Evolutionary conservation across 2,797 vertebrate genomes (phyloP).

Genomic region (Acipenser transmontanus): DNA sequence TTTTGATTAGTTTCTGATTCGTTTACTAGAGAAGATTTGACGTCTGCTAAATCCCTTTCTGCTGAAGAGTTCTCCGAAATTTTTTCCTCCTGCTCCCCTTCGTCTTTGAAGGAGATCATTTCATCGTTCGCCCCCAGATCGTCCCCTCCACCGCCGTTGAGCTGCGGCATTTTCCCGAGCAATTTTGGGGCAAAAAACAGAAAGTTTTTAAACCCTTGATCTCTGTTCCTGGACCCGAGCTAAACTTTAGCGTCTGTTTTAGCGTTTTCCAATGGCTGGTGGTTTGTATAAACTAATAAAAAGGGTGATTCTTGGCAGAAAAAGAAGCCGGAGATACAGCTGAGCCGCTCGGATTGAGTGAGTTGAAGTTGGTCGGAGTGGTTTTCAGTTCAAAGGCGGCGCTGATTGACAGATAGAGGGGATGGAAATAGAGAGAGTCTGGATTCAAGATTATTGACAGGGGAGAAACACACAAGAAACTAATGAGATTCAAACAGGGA

Average conservation of each 20-base stretch:
- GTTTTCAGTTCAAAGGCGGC: constrained; percentile 99
- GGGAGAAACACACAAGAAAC: constrained; percentile 92
- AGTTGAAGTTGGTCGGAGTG: constrained; percentile 99
- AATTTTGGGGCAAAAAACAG: constrained; percentile 62
- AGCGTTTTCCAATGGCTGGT: constrained; percentile 66
- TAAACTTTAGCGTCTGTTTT: constrained; percentile 59
- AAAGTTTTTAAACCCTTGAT: constrained; percentile 65
- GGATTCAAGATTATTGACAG: constrained; percentile 98
- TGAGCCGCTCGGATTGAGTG: constrained; percentile 92
- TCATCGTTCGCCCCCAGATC: constrained; percentile 98
- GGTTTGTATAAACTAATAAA: constrained; percentile 62
- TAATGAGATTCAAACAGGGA: constrained; percentile 97
- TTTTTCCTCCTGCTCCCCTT: constrained; percentile 96
- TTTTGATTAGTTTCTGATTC: constrained; percentile 71
- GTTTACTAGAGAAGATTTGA: constrained; percentile 95
- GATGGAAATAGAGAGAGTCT: constrained; percentile 97
- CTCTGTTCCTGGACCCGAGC: constrained; percentile 61
- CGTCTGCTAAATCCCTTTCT: constrained; percentile 97
- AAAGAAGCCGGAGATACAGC: constrained; percentile 81
- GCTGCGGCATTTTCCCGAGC: constrained; percentile 91
- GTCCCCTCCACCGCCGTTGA: constrained; percentile 98
- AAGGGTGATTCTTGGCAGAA: constrained; percentile 74
- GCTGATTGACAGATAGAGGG: constrained; percentile 98
- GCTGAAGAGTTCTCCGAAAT: constrained; percentile 93
- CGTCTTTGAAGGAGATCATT: constrained; percentile 98